A percentile compares a stretch with the other conserved stretches of the same genome.
phyloP scores from a whole-genome alignment of 1,140 invertebrate genomes.

The Drosophila jambulina region DNA sequence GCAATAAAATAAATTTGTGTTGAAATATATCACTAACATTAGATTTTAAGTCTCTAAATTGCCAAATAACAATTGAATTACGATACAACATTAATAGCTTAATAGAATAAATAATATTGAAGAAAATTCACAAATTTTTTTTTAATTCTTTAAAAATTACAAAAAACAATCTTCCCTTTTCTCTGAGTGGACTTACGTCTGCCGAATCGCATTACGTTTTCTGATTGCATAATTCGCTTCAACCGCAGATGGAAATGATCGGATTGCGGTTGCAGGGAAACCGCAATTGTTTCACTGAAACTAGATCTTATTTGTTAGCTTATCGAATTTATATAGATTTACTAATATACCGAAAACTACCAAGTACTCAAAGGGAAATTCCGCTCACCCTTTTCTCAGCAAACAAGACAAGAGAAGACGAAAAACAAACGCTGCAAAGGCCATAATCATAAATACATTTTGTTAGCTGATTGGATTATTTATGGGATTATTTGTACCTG shows the following conservation, averaged over 20 bases:
- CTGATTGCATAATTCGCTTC: background rate
- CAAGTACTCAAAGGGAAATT: background rate
- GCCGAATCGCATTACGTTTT: background rate
- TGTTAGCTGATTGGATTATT: slow-evolving; percentile 19
- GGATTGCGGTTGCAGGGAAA: background rate
- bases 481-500: slow-evolving; percentile 15
- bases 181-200: background rate
- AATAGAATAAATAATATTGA: too few relatives aligned
- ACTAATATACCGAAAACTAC: background rate
- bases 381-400: rapidly evolving
- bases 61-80: too few relatives aligned
- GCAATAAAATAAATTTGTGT: too few relatives aligned
- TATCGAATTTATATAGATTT: background rate
- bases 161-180: background rate
- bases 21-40: too few relatives aligned
- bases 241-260: slow-evolving; percentile 22
- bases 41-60: too few relatives aligned
- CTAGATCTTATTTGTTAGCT: background rate
- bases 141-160: background rate
- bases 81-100: too few relatives aligned
- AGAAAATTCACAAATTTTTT: background rate
- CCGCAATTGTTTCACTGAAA: background rate
- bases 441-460: slow-evolving; percentile 27
- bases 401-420: background rate
- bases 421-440: background rate